Conservation (phyloP, 2,797 vertebrate genomes). For the Lepus oiostolus region DNA sequence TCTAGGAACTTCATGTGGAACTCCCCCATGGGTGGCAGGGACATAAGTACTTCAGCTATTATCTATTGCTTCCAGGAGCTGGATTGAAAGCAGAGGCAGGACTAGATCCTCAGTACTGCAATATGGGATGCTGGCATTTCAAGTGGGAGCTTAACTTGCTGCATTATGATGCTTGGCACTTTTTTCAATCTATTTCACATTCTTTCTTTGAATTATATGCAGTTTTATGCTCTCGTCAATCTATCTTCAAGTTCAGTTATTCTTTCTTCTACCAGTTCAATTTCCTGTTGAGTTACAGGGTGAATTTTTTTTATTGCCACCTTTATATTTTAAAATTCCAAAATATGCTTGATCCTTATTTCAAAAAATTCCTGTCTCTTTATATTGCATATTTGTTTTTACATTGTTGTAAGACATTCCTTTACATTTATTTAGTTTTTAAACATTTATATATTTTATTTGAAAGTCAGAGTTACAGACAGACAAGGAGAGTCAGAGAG, state of each 20-base stretch:
- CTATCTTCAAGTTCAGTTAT: not conserved
- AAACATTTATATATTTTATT: too few relatives aligned
- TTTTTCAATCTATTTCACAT: not conserved
- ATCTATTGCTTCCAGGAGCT: too few relatives aligned
- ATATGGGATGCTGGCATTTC: too few relatives aligned
- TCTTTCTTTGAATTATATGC: not conserved
- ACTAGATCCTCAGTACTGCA: too few relatives aligned
- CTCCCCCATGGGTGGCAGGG: too few relatives aligned
- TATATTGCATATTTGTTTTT: not conserved
- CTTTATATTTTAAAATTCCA: conserved; percentile 7
- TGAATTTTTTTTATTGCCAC: not conserved
- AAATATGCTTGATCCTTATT: not conserved
- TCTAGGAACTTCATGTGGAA: too few relatives aligned
- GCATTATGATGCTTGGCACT: too few relatives aligned
- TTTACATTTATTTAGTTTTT: not conserved
- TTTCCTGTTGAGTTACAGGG: not conserved
- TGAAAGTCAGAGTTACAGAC: too few relatives aligned
- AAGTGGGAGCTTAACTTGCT: too few relatives aligned
- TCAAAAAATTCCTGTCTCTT: not conserved
- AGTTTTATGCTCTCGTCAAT: not conserved
- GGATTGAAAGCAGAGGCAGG: too few relatives aligned
- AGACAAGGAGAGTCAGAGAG: too few relatives aligned
- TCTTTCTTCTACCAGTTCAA: not conserved
- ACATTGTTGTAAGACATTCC: not conserved
- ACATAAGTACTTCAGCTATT: too few relatives aligned